phyloP scores from a whole-genome alignment of 1,140 invertebrate genomes.

The Saccostrea glomerata region DNA sequence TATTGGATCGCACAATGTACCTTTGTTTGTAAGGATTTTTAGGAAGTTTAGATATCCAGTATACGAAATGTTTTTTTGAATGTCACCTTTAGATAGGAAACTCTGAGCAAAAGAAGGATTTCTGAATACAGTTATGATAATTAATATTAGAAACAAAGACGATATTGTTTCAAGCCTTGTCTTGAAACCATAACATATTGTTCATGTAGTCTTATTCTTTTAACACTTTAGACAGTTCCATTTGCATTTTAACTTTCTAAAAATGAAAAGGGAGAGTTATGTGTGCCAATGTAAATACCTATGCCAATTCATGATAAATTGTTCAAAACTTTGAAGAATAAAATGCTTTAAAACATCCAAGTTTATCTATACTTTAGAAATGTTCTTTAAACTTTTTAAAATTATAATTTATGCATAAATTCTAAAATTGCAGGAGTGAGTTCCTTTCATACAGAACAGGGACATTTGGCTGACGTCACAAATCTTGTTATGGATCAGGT shows the following conservation, averaged over 20 bases:
- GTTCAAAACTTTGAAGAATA: background rate
- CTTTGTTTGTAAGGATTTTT: too few relatives aligned
- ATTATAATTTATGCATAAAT: background rate
- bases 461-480: background rate
- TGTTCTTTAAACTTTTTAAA: background rate
- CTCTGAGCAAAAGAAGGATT: too few relatives aligned
- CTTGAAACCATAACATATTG: too few relatives aligned
- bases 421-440: background rate
- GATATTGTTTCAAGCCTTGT: too few relatives aligned
- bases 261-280: background rate
- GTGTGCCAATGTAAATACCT: background rate
- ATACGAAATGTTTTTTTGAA: too few relatives aligned
- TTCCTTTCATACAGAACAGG: background rate
- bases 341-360: background rate
- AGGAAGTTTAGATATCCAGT: too few relatives aligned
- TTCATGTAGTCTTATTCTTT: too few relatives aligned
- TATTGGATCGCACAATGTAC: too few relatives aligned
- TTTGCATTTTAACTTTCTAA: background rate
- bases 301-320: background rate
- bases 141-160: too few relatives aligned
- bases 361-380: background rate
- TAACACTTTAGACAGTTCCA: background rate
- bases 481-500: background rate
- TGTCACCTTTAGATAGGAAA: too few relatives aligned
- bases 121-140: too few relatives aligned